These are phyloP conservation scores for Gobius niger DNA, from an alignment of 2,113 vertebrate genomes.

Conservation along the genomic window DNA sequence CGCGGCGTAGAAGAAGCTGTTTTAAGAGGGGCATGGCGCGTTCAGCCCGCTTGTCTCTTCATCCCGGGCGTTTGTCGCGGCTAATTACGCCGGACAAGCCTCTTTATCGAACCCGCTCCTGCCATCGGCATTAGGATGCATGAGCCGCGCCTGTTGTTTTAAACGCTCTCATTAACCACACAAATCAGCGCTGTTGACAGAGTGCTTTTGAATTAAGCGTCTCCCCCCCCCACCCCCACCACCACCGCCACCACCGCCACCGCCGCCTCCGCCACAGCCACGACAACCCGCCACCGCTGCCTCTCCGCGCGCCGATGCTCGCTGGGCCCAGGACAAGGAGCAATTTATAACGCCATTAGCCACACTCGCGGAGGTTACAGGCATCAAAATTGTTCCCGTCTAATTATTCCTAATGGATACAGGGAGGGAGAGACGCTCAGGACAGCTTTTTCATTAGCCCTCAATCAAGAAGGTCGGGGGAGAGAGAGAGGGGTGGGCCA, in stretches of 20 bases:
- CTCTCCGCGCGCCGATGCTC: conserved; percentile 65
- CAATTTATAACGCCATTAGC: conserved; percentile 99
- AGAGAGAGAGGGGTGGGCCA: conserved; percentile 78
- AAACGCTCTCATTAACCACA: conserved; percentile 99
- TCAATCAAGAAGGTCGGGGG: conserved; percentile 93
- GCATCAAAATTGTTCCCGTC: conserved; percentile 99
- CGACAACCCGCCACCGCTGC: conserved; percentile 20
- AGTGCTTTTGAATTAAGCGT: conserved; percentile 99
- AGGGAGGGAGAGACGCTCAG: conserved; percentile 95
- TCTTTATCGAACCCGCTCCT: conserved; percentile 98
- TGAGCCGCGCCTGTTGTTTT: conserved; percentile 99
- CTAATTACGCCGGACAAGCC: conserved; percentile 99
- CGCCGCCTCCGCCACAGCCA: neutral
- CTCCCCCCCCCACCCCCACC: conserved; percentile 69
- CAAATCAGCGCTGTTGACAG: conserved; percentile 99
- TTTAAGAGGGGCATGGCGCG: conserved; percentile 55
- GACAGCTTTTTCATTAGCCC: conserved; percentile 99
- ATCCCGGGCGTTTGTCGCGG: conserved; percentile 87
- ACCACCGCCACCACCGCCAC: neutral
- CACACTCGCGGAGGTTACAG: conserved; percentile 99
- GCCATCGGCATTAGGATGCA: conserved; percentile 99
- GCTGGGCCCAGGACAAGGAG: conserved; percentile 99
- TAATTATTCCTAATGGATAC: conserved; percentile 99
- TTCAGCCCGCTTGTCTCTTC: conserved; percentile 74
- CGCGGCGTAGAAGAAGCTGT: conserved; percentile 34